Evolutionary conservation across 1,140 invertebrate genomes (phyloP), one percentile per base, ranked within the genome.

Genomic region (Saccostrea glomerata): DNA sequence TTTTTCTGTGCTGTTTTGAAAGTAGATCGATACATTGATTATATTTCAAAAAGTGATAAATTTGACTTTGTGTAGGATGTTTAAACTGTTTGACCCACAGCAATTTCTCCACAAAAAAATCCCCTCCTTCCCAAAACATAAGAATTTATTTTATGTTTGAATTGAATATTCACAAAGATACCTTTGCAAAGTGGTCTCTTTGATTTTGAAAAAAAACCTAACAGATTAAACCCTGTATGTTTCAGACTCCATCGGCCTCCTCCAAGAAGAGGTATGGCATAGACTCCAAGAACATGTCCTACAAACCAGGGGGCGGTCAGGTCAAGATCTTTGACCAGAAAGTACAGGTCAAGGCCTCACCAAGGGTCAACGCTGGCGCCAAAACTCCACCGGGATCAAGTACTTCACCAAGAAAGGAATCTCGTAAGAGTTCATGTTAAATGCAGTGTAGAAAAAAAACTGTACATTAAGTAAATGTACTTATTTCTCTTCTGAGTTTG

Each of bases 261-360:
- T 54, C 30, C 23, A 84, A 54, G 30, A 91, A 91, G 82, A 91
- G 87, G 54, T 89, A 92, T 87, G 92, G 92, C 13, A 91, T 87
- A 36, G 89, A 92, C 85, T 83, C 91, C 0, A 90, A 91, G 82
- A 91, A 92, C 70, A 70, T 77, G 6, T 36, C 60, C 25, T 91
- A 92, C 86, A 90, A 89, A 47, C 92, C 92, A 0, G 92, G 92
- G 47, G 90, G 92, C 1, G 92, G 92, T 11, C 90, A 90, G 86
- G 89, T 92, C 36, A 90, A 91, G 60, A 88, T 92, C 1, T 90
- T 89, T 55, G 87, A 86, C 66, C 87, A 92, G 89, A 92, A 92
- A 86, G 60, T 90, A n/a, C 84, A 90, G n/a, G 88, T 90, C 55
- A 90, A 88, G 56, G 90, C 90, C 23, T 36, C 66, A 4, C 83